Percentiles rank a stretch among this genome's conserved stretches.
phyloP scores from a whole-genome alignment of 2,113 vertebrate species.

The Passer domesticus region DNA sequence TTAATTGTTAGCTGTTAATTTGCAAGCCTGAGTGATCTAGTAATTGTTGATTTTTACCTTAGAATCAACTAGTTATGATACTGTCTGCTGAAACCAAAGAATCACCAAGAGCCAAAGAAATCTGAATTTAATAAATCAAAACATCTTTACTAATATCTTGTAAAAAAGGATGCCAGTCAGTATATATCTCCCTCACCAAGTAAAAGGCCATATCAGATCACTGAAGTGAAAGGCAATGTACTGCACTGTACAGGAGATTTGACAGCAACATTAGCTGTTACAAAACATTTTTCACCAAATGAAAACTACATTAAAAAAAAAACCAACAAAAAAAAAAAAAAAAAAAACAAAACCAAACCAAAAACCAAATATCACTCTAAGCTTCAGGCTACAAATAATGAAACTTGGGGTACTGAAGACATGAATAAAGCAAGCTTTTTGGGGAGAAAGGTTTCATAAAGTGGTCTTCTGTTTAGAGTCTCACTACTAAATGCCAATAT shows the following conservation, averaged over 20 bases:
- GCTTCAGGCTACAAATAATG: not conserved
- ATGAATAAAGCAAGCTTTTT: not conserved
- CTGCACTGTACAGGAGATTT: not conserved
- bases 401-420: not conserved
- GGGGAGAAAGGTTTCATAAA: not conserved
- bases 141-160: not conserved
- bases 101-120: not conserved
- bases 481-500: not conserved
- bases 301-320: not conserved
- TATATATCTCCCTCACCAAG: not conserved
- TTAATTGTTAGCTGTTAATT: not conserved
- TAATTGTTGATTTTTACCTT: not conserved
- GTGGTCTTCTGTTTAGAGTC: not conserved
- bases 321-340: not conserved
- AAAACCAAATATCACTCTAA: not conserved
- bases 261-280: not conserved
- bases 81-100: not conserved
- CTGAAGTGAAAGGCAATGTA: not conserved
- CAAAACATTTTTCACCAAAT: not conserved
- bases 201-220: not conserved
- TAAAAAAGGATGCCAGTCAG: not conserved
- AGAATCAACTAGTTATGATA: not conserved
- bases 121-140: not conserved
- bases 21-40: not conserved
- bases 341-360: not conserved